A percentile compares a stretch with the other conserved stretches of the same genome.
Conservation (phyloP, 30 jellyfish, hydroid and myxozoan genomes). For the Clytia hemisphaerica region DNA sequence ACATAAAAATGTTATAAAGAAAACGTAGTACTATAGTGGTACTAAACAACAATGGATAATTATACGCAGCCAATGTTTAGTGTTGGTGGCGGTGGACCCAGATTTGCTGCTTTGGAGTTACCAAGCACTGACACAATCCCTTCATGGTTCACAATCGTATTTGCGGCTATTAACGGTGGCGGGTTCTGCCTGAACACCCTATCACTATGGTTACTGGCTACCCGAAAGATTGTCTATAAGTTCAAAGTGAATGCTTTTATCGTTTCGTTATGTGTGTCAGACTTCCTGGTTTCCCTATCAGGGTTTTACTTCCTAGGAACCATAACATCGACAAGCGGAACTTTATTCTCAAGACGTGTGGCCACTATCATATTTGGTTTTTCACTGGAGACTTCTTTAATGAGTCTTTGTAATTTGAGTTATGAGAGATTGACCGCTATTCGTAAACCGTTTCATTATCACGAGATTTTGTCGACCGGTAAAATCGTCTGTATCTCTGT, state of each 20-base stretch:
- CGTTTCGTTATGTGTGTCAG: slow-evolving; percentile 23
- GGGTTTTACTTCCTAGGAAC: slow-evolving; percentile 29
- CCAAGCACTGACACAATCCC: slow-evolving; percentile 20
- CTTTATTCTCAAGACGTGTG: slow-evolving; percentile 4
- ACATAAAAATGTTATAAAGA: no score
- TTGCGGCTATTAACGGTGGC: slow-evolving; percentile 27
- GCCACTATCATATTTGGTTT: slow-evolving; percentile 26
- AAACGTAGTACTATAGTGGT: no score
- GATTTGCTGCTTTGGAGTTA: neutral
- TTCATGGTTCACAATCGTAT: slow-evolving; percentile 16
- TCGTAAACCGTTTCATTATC: slow-evolving; percentile 25
- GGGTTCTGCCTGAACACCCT: slow-evolving; percentile 29
- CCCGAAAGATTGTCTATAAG: slow-evolving; percentile 23
- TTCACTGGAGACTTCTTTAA: slow-evolving; percentile 22
- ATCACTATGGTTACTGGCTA: slow-evolving; percentile 29
- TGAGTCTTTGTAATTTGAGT: slow-evolving; percentile 29
- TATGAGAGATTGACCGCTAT: slow-evolving; percentile 22
- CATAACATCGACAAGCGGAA: neutral
- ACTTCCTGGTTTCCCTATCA: slow-evolving; percentile 16
- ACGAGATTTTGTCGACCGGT: slow-evolving; percentile 17
- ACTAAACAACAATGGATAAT: no score
- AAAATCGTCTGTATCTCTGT: slow-evolving; percentile 1
- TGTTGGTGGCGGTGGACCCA: neutral
- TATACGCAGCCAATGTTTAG: neutral
- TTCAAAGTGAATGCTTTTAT: slow-evolving; percentile 26